These are phyloP conservation scores for Diploptera punctata DNA, from an alignment of 2,888 invertebrate genomes.

Conservation along the genomic window DNA sequence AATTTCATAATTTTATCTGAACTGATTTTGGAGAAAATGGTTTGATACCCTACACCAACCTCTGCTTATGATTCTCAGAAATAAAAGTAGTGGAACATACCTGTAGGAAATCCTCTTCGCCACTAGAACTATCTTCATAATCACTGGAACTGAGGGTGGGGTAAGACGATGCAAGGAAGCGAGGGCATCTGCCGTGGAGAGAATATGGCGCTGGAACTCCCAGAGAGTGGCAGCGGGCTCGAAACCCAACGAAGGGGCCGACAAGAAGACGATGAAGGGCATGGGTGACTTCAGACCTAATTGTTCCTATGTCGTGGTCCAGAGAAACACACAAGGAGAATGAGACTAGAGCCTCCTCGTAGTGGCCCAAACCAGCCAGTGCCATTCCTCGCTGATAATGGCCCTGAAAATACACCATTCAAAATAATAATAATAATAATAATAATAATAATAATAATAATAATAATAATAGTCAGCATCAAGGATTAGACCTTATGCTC, in stretches of 20 bases:
- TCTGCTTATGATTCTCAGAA: too few relatives aligned
- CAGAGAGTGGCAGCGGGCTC: slow-evolving; percentile 20
- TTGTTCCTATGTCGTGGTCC: slow-evolving; percentile 59
- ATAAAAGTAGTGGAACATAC: too few relatives aligned
- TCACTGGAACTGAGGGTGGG: slow-evolving; percentile 52
- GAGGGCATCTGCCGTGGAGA: slow-evolving; percentile 8
- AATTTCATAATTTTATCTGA: too few relatives aligned
- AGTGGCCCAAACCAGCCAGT: slow-evolving; percentile 59
- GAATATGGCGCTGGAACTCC: slow-evolving; percentile 8
- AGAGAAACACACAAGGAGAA: slow-evolving; percentile 64
- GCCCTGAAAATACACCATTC: slow-evolving; percentile 57
- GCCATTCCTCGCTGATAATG: slow-evolving; percentile 64
- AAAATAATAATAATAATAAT: too few relatives aligned
- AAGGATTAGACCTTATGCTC: too few relatives aligned
- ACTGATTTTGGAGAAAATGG: too few relatives aligned
- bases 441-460: background rate
- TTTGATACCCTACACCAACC: too few relatives aligned
- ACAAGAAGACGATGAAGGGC: slow-evolving; percentile 52
- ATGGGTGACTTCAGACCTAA: slow-evolving; percentile 58
- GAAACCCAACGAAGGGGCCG: background rate
- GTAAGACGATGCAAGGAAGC: slow-evolving; percentile 6
- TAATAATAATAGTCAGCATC: too few relatives aligned
- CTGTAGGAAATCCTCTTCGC: slow-evolving; percentile 50
- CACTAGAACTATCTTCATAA: slow-evolving; percentile 57
- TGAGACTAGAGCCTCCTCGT: slow-evolving; percentile 64